phyloP scores from a whole-genome alignment of 1,140 invertebrate species.

The Listronotus oregonensis region DNA sequence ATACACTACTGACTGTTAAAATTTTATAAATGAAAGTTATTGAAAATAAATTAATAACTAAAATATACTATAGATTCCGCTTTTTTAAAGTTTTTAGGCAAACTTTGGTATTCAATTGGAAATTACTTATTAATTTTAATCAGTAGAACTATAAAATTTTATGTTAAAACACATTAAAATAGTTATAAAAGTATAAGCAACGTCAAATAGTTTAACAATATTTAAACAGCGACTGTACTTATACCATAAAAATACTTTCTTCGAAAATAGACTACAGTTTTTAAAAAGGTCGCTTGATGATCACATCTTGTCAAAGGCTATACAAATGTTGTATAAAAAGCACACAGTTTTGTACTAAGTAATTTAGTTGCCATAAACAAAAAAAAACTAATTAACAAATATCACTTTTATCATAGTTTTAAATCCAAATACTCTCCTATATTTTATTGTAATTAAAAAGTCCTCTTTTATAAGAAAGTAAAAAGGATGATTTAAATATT shows the following conservation, averaged over 20 bases:
- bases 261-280: slow-evolving; percentile 1
- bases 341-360: slow-evolving; percentile 45
- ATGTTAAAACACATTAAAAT: slow-evolving; percentile 32
- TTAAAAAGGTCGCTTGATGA: slow-evolving; percentile 4
- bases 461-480: too few species aligned
- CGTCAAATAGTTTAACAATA: slow-evolving; percentile 3
- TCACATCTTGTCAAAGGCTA: slow-evolving; percentile 9
- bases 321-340: slow-evolving; percentile 32
- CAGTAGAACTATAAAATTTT: slow-evolving; percentile 6
- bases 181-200: slow-evolving; percentile 5
- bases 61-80: slow-evolving; percentile 1
- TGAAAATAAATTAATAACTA: slow-evolving; percentile 6
- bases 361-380: slow-evolving; percentile 44
- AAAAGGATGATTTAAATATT: too few species aligned
- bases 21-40: slow-evolving; percentile 4
- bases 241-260: slow-evolving; percentile 23
- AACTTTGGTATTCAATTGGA: slow-evolving; percentile 11
- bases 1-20: neutral
- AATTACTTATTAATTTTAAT: neutral
- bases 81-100: slow-evolving; percentile 11
- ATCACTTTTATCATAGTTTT: slow-evolving; percentile 26
- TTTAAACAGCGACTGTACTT: slow-evolving; percentile 2
- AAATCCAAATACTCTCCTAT: neutral
- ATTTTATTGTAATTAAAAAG: neutral
- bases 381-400: slow-evolving; percentile 37